Evolutionary conservation across 2,797 vertebrate species (phyloP).

Genomic region (Acestrorhynchus altus): DNA sequence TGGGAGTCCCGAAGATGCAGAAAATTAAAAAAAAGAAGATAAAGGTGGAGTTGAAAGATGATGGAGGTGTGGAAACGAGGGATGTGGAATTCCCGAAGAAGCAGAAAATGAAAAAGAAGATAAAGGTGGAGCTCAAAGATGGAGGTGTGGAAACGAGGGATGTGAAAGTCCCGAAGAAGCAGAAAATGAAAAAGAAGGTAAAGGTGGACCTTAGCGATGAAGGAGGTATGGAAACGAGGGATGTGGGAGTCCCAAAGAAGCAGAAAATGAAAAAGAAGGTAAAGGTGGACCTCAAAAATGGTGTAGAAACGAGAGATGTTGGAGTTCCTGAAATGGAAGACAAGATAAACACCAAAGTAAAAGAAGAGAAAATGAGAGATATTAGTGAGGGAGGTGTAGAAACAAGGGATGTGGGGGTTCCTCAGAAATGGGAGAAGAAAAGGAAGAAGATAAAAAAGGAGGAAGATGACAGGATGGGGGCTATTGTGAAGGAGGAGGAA

Average conservation of each 20-base stretch:
- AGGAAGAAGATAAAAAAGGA: constrained; percentile 8
- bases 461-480: no score
- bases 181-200: constrained; percentile 5
- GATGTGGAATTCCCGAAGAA: no score
- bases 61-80: no score
- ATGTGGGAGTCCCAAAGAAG: not conserved
- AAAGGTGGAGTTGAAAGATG: not conserved
- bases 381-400: no score
- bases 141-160: constrained; percentile 18
- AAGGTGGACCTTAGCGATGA: not conserved
- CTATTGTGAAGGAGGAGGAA: not conserved
- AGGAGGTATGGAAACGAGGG: not conserved
- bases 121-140: constrained; percentile 9
- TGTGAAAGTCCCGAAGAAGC: not conserved
- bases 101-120: no score
- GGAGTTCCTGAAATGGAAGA: no score
- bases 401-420: not conserved
- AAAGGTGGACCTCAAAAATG: not conserved
- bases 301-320: not conserved
- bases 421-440: not conserved
- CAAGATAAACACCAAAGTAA: no score
- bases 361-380: not conserved
- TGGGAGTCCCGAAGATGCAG: not conserved
- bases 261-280: constrained; percentile 2
- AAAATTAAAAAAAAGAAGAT: not conserved